phyloP scores from a whole-genome alignment of 2,113 vertebrate genomes.

The Ceyx cyanopectus region DNA sequence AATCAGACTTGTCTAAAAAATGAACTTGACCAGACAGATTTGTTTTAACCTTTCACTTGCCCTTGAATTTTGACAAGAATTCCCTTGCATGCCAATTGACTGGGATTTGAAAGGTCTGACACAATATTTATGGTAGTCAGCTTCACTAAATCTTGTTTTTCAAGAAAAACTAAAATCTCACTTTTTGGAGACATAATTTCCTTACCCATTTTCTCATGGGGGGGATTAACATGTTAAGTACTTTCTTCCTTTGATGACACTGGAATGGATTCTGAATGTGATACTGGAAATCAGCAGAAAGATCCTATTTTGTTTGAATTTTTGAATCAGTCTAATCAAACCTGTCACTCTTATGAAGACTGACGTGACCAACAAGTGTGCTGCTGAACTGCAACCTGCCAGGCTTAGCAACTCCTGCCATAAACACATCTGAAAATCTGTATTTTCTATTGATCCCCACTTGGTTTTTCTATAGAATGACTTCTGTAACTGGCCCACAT shows the following conservation, averaged over 20 bases:
- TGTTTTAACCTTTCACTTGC: constrained; percentile 1
- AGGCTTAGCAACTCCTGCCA: constrained; percentile 8
- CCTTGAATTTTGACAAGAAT: constrained; percentile 20
- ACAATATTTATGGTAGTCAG: not conserved
- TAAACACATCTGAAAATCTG: not conserved
- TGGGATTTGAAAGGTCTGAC: not conserved
- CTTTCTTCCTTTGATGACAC: constrained; percentile 33
- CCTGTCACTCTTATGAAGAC: constrained; percentile 55
- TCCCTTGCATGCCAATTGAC: not conserved
- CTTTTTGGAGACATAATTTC: constrained; percentile 26
- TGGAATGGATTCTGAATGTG: not conserved
- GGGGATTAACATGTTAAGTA: constrained; percentile 39
- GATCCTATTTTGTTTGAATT: constrained; percentile 11
- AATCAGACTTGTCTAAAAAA: not conserved
- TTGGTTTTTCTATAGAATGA: not conserved
- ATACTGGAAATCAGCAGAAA: constrained; percentile 44
- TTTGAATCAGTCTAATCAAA: constrained; percentile 57
- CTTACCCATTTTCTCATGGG: constrained; percentile 33
- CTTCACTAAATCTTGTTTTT: constrained; percentile 4
- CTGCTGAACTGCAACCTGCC: constrained; percentile 53
- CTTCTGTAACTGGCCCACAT: not conserved
- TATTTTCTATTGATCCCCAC: constrained; percentile 42
- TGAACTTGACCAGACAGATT: not conserved
- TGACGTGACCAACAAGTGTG: constrained; percentile 47
- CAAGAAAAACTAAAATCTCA: not conserved